A percentile compares a stretch with the other conserved stretches of the same genome.
These are phyloP conservation scores for Phalacrocorax pelagicus DNA, from an alignment of 2,113 vertebrate species.

Conservation along the genomic window DNA sequence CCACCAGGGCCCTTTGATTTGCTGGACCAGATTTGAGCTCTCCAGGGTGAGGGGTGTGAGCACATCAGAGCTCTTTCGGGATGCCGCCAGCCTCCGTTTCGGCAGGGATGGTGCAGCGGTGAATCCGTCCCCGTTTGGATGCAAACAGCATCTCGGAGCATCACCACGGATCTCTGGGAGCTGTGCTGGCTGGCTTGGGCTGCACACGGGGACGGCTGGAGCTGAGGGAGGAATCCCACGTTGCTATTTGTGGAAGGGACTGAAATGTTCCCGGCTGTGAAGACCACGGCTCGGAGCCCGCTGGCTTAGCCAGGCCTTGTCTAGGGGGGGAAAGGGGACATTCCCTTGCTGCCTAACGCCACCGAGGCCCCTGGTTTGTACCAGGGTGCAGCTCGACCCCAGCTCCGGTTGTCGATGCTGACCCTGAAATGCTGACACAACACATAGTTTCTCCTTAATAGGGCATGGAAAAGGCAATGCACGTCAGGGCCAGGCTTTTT, in stretches of 20 bases:
- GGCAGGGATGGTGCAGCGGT: background rate
- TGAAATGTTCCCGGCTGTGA: background rate
- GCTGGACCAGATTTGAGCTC: background rate
- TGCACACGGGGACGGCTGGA: accelerated
- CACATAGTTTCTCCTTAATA: slow-evolving; percentile 49
- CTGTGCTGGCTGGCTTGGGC: background rate
- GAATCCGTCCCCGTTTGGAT: background rate
- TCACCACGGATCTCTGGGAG: background rate
- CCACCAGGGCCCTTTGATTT: background rate
- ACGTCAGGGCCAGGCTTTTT: background rate
- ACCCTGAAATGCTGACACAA: slow-evolving; percentile 2
- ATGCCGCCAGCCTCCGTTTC: background rate
- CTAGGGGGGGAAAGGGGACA: background rate
- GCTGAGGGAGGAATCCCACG: background rate
- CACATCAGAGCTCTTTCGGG: accelerated
- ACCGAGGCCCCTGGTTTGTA: background rate
- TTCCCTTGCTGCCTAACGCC: background rate
- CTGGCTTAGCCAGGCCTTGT: background rate
- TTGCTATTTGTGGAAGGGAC: background rate
- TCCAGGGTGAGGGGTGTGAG: background rate
- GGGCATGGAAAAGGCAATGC: background rate
- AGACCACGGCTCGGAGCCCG: accelerated
- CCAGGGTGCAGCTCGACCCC: background rate
- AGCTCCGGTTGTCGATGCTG: background rate
- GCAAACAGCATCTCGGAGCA: background rate